phyloP scores from a whole-genome alignment of 2,888 invertebrate genomes.

The Polymixis lichenea region DNA sequence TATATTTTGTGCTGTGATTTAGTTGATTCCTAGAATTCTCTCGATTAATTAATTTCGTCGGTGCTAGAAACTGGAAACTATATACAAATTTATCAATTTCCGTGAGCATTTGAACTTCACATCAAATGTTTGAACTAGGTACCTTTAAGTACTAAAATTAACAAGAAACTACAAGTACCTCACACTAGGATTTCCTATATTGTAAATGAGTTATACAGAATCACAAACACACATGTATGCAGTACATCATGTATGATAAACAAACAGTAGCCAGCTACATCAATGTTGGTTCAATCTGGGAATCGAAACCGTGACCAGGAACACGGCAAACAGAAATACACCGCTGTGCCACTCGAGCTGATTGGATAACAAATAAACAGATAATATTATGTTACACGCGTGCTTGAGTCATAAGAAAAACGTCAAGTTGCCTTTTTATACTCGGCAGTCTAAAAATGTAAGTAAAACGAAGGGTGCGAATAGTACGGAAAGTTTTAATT shows the following conservation, averaged over 20 bases:
- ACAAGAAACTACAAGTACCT: neutral
- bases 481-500: neutral
- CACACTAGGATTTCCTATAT: neutral
- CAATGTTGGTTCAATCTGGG: conserved; percentile 51
- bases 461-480: neutral
- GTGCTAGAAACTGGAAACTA: neutral
- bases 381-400: conserved; percentile 22
- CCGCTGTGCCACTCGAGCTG: conserved; percentile 41
- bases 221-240: neutral
- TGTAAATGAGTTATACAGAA: neutral
- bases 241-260: conserved; percentile 17
- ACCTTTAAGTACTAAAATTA: conserved; percentile 6
- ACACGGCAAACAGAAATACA: conserved; percentile 42
- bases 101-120: neutral
- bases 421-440: neutral
- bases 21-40: conserved; percentile 7
- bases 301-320: conserved; percentile 52
- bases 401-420: neutral
- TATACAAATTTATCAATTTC: conserved; percentile 23
- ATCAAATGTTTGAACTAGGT: conserved; percentile 2
- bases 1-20: neutral
- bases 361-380: conserved; percentile 43
- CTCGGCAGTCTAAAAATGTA: neutral
- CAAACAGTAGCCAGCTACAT: conserved; percentile 43
- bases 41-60: conserved; percentile 10